These are phyloP conservation scores for Nesospiza acunhae DNA, from an alignment of 2,113 vertebrate species.

Conservation along the genomic window DNA sequence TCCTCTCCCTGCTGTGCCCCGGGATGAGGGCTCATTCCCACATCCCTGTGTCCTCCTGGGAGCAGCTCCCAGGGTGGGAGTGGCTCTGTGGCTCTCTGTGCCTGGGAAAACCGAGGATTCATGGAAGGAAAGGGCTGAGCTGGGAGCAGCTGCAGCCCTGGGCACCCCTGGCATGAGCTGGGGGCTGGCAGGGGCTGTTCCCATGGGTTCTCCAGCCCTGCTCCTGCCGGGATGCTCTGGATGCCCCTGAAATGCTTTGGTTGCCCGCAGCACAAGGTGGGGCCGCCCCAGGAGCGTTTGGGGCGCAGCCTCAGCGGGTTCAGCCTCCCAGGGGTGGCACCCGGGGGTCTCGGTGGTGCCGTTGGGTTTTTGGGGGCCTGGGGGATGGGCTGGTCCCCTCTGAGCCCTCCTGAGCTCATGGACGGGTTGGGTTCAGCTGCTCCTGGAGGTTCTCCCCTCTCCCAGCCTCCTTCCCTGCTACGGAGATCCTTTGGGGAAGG, in stretches of 20 bases:
- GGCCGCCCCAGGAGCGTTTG: accelerated
- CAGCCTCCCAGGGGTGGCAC: too few species aligned
- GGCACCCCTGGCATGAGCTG: too few species aligned
- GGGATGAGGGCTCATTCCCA: neutral
- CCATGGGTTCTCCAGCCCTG: neutral
- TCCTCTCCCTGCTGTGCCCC: neutral
- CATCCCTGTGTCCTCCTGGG: too few species aligned
- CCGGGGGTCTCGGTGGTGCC: accelerated
- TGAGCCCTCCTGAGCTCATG: neutral
- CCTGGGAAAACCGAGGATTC: too few species aligned
- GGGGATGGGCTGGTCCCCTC: neutral
- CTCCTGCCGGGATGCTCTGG: accelerated
- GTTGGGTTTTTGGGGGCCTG: accelerated
- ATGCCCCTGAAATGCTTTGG: accelerated
- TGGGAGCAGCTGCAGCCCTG: too few species aligned
- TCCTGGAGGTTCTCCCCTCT: too few species aligned
- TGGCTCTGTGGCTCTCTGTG: neutral
- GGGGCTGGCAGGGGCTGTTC: too few species aligned
- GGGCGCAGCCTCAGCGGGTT: too few species aligned
- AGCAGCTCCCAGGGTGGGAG: too few species aligned
- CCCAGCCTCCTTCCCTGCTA: neutral
- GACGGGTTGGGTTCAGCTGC: neutral
- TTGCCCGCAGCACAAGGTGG: neutral
- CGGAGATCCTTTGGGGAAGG: too few species aligned
- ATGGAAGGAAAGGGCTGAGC: too few species aligned